phyloP scores from a whole-genome alignment of 2,797 vertebrate species.

The Gymnopithys bicolor region DNA sequence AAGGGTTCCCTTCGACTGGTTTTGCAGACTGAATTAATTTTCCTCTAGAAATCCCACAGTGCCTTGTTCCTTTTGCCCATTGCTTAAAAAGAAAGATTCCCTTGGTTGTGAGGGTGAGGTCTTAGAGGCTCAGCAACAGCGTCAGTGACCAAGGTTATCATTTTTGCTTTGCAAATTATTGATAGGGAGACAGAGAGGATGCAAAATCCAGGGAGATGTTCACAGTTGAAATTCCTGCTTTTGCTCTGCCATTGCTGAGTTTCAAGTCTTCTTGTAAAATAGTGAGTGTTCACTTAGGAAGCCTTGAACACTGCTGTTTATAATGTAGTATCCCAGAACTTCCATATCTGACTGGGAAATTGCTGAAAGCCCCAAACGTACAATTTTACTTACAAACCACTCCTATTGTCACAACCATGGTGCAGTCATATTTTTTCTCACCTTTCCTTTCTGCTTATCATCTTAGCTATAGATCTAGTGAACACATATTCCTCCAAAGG shows the following conservation, averaged over 20 bases:
- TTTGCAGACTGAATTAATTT: not conserved
- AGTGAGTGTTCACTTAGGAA: not conserved
- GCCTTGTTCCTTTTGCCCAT: not conserved
- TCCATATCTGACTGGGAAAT: not conserved
- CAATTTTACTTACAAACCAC: not conserved
- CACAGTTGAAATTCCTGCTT: not conserved
- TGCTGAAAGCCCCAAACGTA: not conserved
- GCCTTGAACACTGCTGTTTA: not conserved
- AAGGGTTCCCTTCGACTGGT: not conserved
- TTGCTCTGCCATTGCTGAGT: not conserved
- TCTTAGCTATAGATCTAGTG: not conserved
- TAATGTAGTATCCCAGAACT: not conserved
- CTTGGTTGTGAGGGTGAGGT: not conserved
- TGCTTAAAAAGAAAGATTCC: not conserved
- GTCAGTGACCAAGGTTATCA: not conserved
- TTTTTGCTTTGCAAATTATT: slow-evolving; percentile 6
- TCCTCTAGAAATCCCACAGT: not conserved
- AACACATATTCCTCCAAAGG: not conserved
- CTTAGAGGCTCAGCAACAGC: not conserved
- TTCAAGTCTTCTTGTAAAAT: not conserved
- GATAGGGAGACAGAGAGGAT: not conserved
- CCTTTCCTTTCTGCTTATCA: not conserved
- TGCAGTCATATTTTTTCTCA: not conserved
- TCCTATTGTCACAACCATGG: not conserved
- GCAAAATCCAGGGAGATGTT: not conserved